A percentile compares a stretch with the other conserved stretches of the same genome.
Evolutionary conservation across 2,888 invertebrate species (phyloP).

Genomic region (Mechanitis mazaeus): DNA sequence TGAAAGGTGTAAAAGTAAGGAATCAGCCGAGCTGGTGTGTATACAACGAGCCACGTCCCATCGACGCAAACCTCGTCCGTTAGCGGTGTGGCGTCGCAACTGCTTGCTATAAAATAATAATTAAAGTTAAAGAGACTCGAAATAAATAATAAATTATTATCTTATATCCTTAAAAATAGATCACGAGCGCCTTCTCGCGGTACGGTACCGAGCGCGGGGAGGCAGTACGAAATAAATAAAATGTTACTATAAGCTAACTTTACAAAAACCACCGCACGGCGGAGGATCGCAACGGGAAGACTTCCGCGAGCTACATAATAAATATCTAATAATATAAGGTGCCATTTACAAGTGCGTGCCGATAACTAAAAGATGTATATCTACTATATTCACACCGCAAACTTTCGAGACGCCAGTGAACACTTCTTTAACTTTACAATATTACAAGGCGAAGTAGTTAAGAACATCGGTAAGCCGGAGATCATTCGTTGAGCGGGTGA

Average conservation of each 20-base stretch:
- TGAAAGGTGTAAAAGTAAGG: constrained; percentile 32
- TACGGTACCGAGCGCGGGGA: constrained; percentile 73
- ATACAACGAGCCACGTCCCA: constrained; percentile 60
- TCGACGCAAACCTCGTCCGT: constrained; percentile 68
- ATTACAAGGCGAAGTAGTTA: constrained; percentile 66
- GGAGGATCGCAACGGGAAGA: constrained; percentile 74
- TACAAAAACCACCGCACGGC: constrained; percentile 76
- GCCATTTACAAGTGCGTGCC: constrained; percentile 76
- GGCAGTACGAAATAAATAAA: constrained; percentile 75
- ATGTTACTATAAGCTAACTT: constrained; percentile 74
- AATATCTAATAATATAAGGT: constrained; percentile 74
- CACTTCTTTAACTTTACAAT: constrained; percentile 66
- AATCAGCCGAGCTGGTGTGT: constrained; percentile 45
- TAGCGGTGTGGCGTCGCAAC: constrained; percentile 72
- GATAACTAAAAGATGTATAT: constrained; percentile 66
- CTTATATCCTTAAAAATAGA: constrained; percentile 77
- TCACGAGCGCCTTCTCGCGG: constrained; percentile 77
- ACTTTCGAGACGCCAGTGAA: constrained; percentile 74
- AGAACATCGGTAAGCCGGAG: constrained; percentile 73
- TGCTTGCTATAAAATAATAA: constrained; percentile 66
- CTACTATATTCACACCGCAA: constrained; percentile 74
- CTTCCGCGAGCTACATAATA: constrained; percentile 74
- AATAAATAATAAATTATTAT: constrained; percentile 78
- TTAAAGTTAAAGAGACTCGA: constrained; percentile 75
- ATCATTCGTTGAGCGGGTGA: constrained; percentile 76